phyloP scores from a whole-genome alignment of 2,888 invertebrate genomes.

The Mimas tiliae region DNA sequence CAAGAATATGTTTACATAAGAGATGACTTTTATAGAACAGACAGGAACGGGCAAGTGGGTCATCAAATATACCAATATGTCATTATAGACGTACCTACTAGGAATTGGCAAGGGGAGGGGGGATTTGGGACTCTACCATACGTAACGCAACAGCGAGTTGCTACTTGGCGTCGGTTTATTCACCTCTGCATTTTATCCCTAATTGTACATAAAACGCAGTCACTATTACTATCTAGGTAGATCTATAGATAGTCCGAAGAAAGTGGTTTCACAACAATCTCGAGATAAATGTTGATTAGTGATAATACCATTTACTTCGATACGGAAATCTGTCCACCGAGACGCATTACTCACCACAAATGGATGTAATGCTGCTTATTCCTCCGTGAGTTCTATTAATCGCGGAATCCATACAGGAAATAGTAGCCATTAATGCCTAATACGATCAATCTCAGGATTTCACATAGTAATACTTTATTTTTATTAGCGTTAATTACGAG shows the following conservation, averaged over 20 bases:
- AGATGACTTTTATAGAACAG: background rate
- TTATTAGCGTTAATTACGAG: too few species aligned
- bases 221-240: too few species aligned
- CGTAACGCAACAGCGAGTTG: too few species aligned
- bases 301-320: slow-evolving; percentile 18
- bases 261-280: slow-evolving; percentile 20
- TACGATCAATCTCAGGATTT: slow-evolving; percentile 7
- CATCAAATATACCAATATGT: too few species aligned
- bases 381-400: background rate
- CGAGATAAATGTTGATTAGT: slow-evolving; percentile 15
- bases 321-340: slow-evolving; percentile 19
- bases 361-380: slow-evolving; percentile 17
- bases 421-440: background rate
- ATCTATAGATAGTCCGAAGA: background rate
- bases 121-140: too few species aligned
- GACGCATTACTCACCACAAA: slow-evolving; percentile 16
- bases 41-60: too few species aligned
- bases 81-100: too few species aligned
- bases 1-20: background rate
- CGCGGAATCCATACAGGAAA: slow-evolving; percentile 17
- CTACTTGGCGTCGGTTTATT: too few species aligned
- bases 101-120: too few species aligned
- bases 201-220: too few species aligned
- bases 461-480: background rate
- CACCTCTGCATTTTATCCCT: too few species aligned